Base-by-base conservation (phyloP, 2,113 vertebrate species). In the Neofelis nebulosa region DNA sequence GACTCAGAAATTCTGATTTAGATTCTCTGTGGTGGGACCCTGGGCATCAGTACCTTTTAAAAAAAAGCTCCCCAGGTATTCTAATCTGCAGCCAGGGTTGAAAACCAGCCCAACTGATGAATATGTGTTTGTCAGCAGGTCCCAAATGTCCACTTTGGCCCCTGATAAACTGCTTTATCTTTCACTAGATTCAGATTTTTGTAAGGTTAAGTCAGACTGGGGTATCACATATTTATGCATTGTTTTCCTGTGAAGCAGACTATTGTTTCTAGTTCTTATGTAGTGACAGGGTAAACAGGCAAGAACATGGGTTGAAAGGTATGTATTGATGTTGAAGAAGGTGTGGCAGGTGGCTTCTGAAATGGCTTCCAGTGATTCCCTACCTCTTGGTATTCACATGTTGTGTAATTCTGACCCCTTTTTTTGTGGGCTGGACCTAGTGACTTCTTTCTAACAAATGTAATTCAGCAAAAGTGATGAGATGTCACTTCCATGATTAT, bases 51-150 rank as follows among this genome's bases (percentile, higher is more conserved):
- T 92, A 81, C 50, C 89, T 96, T 84, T 89, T 38, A 2, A 14
- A 48, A 57, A 95, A 92, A 95, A 91, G 63, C 69, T 93, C 78
- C 83, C 78, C 19, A 78, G 96, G 29, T 57, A 94, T 89, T 95
- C 50, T 92, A 45, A 71, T 89, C 36, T 94, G 78, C 50, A 95
- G 73, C 21, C 16, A 71, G 21, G 18, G 73, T 95, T 89, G 88
- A 95, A 95, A 95, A 71, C n/a, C 92, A 66, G 27, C 82, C 86
- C 69, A 96, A 57, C 29, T 82, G 79, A 89, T 97, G 50, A 96
- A 89, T 92, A 87, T 78, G 33, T 94, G 38, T 94, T 97, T 95
- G 78, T 92, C 61, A 96, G 84, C 91, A 95, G 68, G 36, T 95
- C 48, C 73, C 83, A 96, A 85, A 86, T 92, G 66, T 76, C 48